A percentile compares a stretch with the other conserved stretches of the same genome.
Conservation (phyloP, 2,888 invertebrate genomes). For the Thereva nobilitata region DNA sequence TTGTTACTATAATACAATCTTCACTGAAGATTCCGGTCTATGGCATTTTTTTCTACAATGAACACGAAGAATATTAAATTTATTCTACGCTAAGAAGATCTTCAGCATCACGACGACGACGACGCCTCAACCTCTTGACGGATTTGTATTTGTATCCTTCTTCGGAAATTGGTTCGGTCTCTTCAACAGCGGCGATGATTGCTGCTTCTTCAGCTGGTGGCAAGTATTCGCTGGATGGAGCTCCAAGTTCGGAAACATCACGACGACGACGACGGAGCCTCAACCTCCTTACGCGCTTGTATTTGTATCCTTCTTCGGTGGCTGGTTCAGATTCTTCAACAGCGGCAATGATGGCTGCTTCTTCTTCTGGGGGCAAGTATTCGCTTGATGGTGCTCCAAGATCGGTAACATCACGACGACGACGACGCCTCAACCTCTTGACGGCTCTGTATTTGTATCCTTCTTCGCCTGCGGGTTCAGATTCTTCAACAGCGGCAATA, state of each 20-base stretch:
- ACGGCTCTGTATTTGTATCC: no score
- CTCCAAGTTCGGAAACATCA: neutral
- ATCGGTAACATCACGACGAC: no score
- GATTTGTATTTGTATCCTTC: conserved; percentile 26
- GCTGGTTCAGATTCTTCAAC: neutral
- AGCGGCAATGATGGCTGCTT: no score
- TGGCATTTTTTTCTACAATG: no score
- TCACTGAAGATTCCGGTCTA: no score
- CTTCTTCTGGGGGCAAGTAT: no score
- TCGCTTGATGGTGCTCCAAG: no score
- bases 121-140: conserved; percentile 12
- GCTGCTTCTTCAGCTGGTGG: neutral
- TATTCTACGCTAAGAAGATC: neutral
- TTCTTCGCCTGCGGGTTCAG: no score
- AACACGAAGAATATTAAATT: no score
- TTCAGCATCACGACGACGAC: conserved; percentile 8
- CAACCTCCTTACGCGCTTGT: neutral
- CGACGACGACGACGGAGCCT: conserved; percentile 3
- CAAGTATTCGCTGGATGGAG: neutral
- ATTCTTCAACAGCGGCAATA: no score
- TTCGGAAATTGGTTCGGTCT: neutral
- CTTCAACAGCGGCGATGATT: neutral
- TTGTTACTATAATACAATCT: no score
- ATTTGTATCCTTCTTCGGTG: neutral
- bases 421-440: no score